These are phyloP conservation scores for Poeciliopsis retropinna DNA, from an alignment of 2,113 vertebrate genomes.

Conservation along the genomic window DNA sequence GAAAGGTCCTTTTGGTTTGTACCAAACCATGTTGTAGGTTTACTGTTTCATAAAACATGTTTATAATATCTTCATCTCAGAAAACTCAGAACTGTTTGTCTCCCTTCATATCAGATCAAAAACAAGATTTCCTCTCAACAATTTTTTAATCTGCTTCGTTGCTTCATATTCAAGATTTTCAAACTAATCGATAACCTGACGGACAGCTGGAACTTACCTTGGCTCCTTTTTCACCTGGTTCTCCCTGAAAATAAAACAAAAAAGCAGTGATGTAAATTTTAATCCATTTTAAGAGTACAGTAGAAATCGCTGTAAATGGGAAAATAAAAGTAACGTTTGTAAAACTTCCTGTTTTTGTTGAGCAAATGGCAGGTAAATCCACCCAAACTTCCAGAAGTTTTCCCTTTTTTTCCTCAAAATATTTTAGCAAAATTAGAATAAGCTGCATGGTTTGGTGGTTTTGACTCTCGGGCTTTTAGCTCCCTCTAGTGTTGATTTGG, in stretches of 20 bases:
- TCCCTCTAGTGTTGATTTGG: conserved; percentile 41
- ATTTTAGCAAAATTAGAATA: neutral
- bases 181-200: neutral
- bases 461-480: neutral
- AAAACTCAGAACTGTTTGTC: too few relatives aligned
- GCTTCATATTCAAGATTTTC: too few relatives aligned
- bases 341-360: too few relatives aligned
- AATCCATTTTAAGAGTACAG: too few relatives aligned
- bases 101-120: too few relatives aligned
- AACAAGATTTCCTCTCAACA: too few relatives aligned
- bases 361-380: neutral
- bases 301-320: too few relatives aligned
- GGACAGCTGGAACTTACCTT: conserved; percentile 78
- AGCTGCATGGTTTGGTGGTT: neutral
- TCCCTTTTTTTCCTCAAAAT: neutral
- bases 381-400: neutral
- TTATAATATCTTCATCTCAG: too few relatives aligned
- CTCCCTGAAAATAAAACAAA: conserved; percentile 79
- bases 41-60: too few relatives aligned
- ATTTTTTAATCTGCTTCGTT: too few relatives aligned
- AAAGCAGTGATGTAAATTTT: neutral
- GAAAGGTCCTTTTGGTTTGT: neutral
- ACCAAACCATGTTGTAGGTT: too few relatives aligned
- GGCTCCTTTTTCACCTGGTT: conserved; percentile 83
- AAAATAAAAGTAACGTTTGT: too few relatives aligned